Evolutionary conservation across 2,797 vertebrate genomes (phyloP).

Genomic region (Distichodus sexfasciatus): DNA sequence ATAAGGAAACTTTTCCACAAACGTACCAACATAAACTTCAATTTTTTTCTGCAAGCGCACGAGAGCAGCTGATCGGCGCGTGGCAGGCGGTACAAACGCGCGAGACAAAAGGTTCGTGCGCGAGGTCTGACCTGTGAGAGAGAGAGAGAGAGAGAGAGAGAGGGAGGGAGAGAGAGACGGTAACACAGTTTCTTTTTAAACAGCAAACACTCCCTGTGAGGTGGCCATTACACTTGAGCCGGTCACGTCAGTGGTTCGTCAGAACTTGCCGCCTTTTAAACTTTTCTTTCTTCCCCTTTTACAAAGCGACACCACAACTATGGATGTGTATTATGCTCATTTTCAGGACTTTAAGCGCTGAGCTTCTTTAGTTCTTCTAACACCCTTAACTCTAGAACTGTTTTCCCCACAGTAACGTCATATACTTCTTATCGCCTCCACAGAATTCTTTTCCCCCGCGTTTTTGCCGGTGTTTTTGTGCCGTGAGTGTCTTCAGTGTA

Average conservation of each 20-base stretch:
- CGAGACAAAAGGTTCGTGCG: too few relatives aligned
- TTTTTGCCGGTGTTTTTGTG: conserved; percentile 55
- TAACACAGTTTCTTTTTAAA: background rate
- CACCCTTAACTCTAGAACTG: background rate
- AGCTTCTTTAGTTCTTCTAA: conserved; percentile 18
- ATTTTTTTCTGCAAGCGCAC: too few relatives aligned
- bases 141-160: conserved; percentile 13
- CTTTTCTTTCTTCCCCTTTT: conserved; percentile 60
- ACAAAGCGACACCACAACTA: conserved; percentile 53
- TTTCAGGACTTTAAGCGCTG: conserved; percentile 64
- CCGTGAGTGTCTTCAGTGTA: conserved; percentile 53
- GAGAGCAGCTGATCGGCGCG: too few relatives aligned
- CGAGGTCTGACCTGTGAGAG: background rate
- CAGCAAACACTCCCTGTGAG: conserved; percentile 46
- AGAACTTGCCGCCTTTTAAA: conserved; percentile 37
- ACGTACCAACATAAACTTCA: too few relatives aligned
- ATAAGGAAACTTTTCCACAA: too few relatives aligned
- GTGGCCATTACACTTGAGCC: conserved; percentile 37
- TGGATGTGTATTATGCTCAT: conserved; percentile 66
- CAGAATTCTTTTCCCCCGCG: conserved; percentile 40
- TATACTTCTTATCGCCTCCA: too few relatives aligned
- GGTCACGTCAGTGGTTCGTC: conserved; percentile 7
- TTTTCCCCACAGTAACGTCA: too few relatives aligned
- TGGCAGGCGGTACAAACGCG: too few relatives aligned
- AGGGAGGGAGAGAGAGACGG: background rate